Evolutionary conservation across 2,888 invertebrate genomes (phyloP).

Genomic region (Tenthredo livida): DNA sequence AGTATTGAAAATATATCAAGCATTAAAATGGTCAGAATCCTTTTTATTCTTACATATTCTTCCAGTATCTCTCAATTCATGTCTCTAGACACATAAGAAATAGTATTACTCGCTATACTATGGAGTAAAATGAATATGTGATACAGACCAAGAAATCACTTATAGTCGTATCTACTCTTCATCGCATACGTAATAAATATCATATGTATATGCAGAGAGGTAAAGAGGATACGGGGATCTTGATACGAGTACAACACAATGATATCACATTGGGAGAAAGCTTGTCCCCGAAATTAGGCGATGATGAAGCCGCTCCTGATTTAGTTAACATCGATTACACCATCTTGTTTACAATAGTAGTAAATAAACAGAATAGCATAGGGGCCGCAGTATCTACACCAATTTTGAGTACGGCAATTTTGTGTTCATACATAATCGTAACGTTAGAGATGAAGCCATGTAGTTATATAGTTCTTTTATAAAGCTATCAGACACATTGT

Average conservation of each 20-base stretch:
- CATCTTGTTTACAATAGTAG: slow-evolving; percentile 56
- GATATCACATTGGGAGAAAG: slow-evolving; percentile 65
- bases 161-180: not conserved
- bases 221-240: slow-evolving; percentile 58
- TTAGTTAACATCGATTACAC: slow-evolving; percentile 61
- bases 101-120: not conserved
- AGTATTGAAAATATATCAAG: slow-evolving; percentile 38
- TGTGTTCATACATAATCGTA: not conserved
- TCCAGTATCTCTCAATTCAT: not conserved
- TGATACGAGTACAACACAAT: slow-evolving; percentile 63
- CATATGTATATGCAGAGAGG: slow-evolving; percentile 43
- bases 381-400: slow-evolving; percentile 64
- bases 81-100: not conserved
- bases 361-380: slow-evolving; percentile 56
- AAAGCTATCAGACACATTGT: no score
- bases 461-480: no score
- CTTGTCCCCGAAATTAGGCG: slow-evolving; percentile 58
- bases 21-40: slow-evolving; percentile 13
- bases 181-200: not conserved
- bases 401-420: slow-evolving; percentile 63
- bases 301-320: slow-evolving; percentile 56
- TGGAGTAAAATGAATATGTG: not conserved
- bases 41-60: not conserved
- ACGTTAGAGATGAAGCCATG: not conserved
- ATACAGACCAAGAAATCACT: not conserved